A percentile compares a stretch with the other conserved stretches of the same genome.
These are phyloP conservation scores for Tamias sibiricus DNA, from an alignment of 2,113 vertebrate genomes.

Conservation along the genomic window DNA sequence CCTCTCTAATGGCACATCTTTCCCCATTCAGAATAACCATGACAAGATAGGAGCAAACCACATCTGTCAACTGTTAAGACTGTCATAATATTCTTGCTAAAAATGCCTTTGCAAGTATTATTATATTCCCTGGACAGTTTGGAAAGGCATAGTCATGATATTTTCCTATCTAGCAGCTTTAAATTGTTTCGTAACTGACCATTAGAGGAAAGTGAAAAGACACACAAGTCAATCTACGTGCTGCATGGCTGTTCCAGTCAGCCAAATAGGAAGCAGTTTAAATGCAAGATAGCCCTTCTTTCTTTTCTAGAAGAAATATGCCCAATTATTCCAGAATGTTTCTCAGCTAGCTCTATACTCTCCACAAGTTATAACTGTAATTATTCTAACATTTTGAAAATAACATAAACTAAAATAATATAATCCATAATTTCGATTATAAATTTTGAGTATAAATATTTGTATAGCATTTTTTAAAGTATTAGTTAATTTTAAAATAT, in stretches of 20 bases:
- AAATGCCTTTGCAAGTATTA: conserved; percentile 14
- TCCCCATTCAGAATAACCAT: conserved; percentile 17
- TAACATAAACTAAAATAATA: not conserved
- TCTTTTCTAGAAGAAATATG: not conserved
- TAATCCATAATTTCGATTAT: not conserved
- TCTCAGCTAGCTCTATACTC: not conserved
- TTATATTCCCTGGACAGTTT: conserved; percentile 29
- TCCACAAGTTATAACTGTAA: not conserved
- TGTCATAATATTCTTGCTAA: conserved; percentile 1
- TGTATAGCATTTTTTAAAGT: not conserved
- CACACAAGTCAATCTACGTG: not conserved
- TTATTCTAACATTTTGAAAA: conserved; percentile 5
- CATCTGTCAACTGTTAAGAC: conserved; percentile 30
- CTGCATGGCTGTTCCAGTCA: not conserved
- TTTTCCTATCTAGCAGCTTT: conserved; percentile 1
- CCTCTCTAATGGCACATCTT: not conserved
- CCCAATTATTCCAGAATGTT: not conserved
- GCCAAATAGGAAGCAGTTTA: not conserved
- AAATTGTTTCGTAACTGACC: conserved; percentile 14
- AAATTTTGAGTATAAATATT: not conserved
- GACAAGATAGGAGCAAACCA: conserved; percentile 30
- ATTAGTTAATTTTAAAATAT: not conserved
- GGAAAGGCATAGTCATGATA: not conserved
- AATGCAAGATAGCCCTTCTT: not conserved
- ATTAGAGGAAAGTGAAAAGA: conserved; percentile 38